These are phyloP conservation scores for Aphodius sticticus DNA, from an alignment of 2,888 invertebrate genomes.

Conservation along the genomic window DNA sequence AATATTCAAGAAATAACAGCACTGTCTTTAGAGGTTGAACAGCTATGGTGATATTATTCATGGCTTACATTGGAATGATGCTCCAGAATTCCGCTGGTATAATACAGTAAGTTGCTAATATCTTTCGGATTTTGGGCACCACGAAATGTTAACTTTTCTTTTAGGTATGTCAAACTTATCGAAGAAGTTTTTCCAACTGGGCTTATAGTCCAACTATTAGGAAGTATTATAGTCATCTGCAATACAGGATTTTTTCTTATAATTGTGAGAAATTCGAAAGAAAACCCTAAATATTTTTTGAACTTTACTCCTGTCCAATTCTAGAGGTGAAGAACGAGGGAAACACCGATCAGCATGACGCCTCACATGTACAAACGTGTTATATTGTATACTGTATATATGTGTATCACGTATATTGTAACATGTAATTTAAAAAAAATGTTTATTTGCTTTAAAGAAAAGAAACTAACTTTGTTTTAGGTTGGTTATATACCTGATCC, in stretches of 20 bases:
- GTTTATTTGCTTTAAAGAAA: too few species aligned
- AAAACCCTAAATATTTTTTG: neutral
- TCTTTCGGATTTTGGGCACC: neutral
- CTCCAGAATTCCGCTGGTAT: conserved; percentile 34
- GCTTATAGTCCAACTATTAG: conserved; percentile 45
- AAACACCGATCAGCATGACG: too few species aligned
- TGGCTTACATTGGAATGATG: conserved; percentile 29
- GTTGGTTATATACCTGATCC: conserved; percentile 45
- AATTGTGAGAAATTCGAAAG: conserved; percentile 38
- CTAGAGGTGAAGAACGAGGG: too few species aligned
- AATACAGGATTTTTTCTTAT: conserved; percentile 47
- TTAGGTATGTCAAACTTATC: conserved; percentile 43
- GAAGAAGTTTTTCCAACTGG: conserved; percentile 45
- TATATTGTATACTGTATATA: too few species aligned
- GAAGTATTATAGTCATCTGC: conserved; percentile 48
- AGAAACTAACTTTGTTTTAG: conserved; percentile 17
- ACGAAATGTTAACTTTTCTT: conserved; percentile 30
- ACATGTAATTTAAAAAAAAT: too few species aligned
- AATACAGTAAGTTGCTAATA: conserved; percentile 39
- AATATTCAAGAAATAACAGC: too few species aligned
- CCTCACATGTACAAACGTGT: too few species aligned
- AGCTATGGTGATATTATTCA: conserved; percentile 30
- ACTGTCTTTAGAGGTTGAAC: conserved; percentile 16
- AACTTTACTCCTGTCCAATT: neutral
- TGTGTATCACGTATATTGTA: too few species aligned